phyloP scores from a whole-genome alignment of 1,140 invertebrate genomes.

The Pogonomyrmex californicus region DNA sequence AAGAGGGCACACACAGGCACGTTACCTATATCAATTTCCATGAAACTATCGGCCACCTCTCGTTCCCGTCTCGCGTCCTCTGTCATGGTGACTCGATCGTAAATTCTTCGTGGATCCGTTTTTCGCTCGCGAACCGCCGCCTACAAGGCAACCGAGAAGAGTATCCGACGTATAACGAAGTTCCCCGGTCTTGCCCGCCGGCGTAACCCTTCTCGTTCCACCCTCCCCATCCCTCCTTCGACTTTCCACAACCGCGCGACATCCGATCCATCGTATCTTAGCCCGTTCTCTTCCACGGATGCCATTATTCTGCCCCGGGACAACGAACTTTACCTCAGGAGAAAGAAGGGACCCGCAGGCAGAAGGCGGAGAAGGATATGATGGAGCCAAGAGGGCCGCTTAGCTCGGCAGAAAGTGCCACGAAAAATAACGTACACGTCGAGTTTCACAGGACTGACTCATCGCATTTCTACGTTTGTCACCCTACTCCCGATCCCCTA shows the following conservation, averaged over 20 bases:
- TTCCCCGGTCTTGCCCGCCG: conserved; percentile 49
- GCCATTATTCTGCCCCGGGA: conserved; percentile 58
- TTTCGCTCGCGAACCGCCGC: conserved; percentile 9
- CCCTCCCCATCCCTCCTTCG: conserved; percentile 26
- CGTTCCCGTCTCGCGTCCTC: conserved; percentile 40
- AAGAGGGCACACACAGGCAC: conserved; percentile 13
- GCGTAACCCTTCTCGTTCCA: background rate
- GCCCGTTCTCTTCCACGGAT: background rate
- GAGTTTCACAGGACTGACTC: conserved; percentile 60
- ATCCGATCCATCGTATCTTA: conserved; percentile 66
- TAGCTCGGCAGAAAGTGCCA: conserved; percentile 66
- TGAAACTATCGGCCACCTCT: conserved; percentile 50
- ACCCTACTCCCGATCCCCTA: too few species aligned
- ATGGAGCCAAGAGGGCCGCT: conserved; percentile 30
- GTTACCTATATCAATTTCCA: conserved; percentile 65
- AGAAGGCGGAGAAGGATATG: background rate
- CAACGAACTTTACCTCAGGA: conserved; percentile 56
- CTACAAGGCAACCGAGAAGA: conserved; percentile 1
- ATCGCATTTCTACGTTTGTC: conserved; percentile 72
- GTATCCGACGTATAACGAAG: conserved; percentile 51
- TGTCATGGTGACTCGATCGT: conserved; percentile 48
- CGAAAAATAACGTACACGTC: conserved; percentile 66
- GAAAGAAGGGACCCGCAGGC: background rate
- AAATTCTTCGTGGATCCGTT: conserved; percentile 59
- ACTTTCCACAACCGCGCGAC: conserved; percentile 36